Percentiles rank a stretch among this genome's conserved stretches.
phyloP scores from a whole-genome alignment of 2,797 vertebrate genomes.

The Falco berigora region DNA sequence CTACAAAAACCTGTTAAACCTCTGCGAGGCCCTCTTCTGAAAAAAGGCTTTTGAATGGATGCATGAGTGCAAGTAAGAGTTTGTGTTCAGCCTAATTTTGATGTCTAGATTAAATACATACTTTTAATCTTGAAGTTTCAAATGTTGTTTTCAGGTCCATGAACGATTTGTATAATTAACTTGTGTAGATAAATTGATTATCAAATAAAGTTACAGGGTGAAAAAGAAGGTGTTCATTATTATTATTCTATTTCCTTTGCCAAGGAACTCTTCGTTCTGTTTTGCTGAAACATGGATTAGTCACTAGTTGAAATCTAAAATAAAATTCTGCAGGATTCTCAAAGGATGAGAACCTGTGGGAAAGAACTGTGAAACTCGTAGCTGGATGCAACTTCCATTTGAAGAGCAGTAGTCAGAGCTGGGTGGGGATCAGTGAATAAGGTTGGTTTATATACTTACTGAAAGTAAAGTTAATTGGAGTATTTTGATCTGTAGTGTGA shows the following conservation, averaged over 20 bases:
- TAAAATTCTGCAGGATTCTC: neutral
- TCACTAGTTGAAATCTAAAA: neutral
- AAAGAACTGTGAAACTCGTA: neutral
- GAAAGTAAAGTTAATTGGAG: neutral
- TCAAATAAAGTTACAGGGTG: neutral
- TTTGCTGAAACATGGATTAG: neutral
- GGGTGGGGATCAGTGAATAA: neutral
- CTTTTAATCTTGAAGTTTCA: neutral
- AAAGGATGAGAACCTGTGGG: neutral
- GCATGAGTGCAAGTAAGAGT: neutral
- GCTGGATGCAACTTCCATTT: neutral
- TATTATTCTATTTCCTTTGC: neutral
- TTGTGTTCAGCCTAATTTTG: neutral
- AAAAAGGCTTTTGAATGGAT: neutral
- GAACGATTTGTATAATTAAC: neutral
- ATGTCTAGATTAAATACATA: neutral
- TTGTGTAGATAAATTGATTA: neutral
- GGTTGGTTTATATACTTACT: neutral
- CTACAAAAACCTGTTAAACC: neutral
- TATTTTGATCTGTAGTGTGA: neutral
- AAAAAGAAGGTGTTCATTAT: neutral
- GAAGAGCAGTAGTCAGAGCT: neutral
- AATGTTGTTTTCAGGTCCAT: neutral
- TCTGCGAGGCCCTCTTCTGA: neutral
- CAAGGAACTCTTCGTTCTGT: neutral